Evolutionary conservation across 2,888 invertebrate genomes (phyloP), one percentile per base, ranked within the genome.

Genomic region (Tetramorium bicarinatum): DNA sequence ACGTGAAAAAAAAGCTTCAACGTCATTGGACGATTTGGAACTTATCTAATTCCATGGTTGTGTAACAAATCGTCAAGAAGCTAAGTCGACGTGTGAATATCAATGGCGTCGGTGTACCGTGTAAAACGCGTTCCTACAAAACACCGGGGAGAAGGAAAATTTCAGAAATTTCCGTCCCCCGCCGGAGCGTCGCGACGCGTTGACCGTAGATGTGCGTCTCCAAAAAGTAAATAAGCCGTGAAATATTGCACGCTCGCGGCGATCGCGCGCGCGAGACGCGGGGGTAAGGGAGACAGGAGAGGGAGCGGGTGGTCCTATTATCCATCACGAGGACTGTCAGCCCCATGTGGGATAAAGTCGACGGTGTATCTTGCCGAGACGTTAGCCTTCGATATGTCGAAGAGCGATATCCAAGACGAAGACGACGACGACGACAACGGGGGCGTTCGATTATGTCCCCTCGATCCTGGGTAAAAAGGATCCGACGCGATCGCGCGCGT

Each of bases 211-310:
- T 21, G 66, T 49, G 76, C 77, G 54, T 77, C 77, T 77, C 44
- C 41, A 56, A 77, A 77, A 77, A 77, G 67, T 77, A 77, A 77
- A 77, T 77, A 77, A 77, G 67, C 67, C 54, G 67, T 77, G 77
- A 77, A 77, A 77, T 77, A 77, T 77, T 77, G 77, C 77, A 77
- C 77, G 77, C 67, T 67, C 77, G 67, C 67, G 67, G 54, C 77
- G 34, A 77, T n/a, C n/a, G 18, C 15, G 44, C n/a, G 34, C 38
- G 41, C 62, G 62, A 21, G 38, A 29, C 77, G 67, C 29, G 34
- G 34, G 56, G 25, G 41, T 49, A 3, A 21, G n/a, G n/a, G 49
- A n/a, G n/a, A 7, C 1, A 7, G 52, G 52, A 15, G n/a, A 18
- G 21, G 56, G 2, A 9, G 34, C 21, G 77, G 77, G 66, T 54